Conservation (phyloP, 2,797 vertebrate genomes). For the Siniperca scherzeri region DNA sequence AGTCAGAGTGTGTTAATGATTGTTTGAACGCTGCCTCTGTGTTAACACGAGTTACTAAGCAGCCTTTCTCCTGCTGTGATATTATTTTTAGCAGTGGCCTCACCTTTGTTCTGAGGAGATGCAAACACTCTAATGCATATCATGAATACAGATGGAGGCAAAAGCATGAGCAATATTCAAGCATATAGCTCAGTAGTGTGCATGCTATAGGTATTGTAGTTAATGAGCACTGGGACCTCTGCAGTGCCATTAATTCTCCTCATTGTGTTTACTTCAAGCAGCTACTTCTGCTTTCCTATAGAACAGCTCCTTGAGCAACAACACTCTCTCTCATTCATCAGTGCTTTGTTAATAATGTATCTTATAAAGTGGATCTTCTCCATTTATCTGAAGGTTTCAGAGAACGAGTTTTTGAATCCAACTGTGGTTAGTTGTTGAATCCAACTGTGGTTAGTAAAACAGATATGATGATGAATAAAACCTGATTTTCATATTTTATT, state of each 20-base stretch:
- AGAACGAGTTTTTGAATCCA: neutral
- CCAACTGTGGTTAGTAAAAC: neutral
- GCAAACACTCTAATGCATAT: constrained; percentile 34
- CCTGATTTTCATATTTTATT: neutral
- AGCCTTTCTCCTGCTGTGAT: constrained; percentile 56
- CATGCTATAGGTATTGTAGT: constrained; percentile 25
- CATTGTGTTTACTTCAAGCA: constrained; percentile 35
- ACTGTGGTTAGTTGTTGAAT: neutral
- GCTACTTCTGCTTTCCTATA: constrained; percentile 31
- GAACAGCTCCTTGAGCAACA: neutral
- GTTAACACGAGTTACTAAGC: constrained; percentile 43
- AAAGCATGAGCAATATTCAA: constrained; percentile 8
- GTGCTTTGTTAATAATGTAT: constrained; percentile 37
- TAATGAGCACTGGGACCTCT: constrained; percentile 52
- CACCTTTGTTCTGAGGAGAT: constrained; percentile 51
- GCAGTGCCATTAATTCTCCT: constrained; percentile 41
- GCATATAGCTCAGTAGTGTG: neutral
- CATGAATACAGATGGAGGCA: constrained; percentile 55
- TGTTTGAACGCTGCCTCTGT: constrained; percentile 54
- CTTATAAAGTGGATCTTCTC: constrained; percentile 5
- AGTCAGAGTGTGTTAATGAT: constrained; percentile 58
- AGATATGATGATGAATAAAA: neutral
- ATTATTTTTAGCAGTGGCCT: constrained; percentile 54
- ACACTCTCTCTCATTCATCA: constrained; percentile 12
- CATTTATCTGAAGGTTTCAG: neutral